These are phyloP conservation scores for Sycobia sp. DNA, from an alignment of 1,140 invertebrate species.

Conservation along the genomic window DNA sequence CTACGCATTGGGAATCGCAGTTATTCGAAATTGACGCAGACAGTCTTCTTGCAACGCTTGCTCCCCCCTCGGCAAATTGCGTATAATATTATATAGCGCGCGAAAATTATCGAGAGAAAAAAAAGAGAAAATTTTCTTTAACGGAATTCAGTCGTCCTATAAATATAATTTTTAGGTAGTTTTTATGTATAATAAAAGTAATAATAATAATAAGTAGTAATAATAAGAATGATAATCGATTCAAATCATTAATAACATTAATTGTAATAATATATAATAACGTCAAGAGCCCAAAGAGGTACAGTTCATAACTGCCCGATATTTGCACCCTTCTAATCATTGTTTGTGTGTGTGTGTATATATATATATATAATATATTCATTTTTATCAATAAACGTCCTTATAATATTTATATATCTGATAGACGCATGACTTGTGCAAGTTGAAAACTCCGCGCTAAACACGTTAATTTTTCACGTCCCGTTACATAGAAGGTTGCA, in stretches of 20 bases:
- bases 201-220: too few species aligned
- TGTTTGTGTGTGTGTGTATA: too few species aligned
- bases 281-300: conserved; percentile 1
- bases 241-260: too few species aligned
- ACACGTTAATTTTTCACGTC: too few species aligned
- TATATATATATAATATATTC: too few species aligned
- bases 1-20: conserved; percentile 34
- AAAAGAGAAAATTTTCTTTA: conserved; percentile 37
- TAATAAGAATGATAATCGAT: too few species aligned
- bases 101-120: conserved; percentile 47
- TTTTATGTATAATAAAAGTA: too few species aligned
- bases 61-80: conserved; percentile 52
- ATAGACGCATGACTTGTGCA: too few species aligned
- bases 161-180: conserved; percentile 20
- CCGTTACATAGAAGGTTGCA: background rate
- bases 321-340: background rate
- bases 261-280: too few species aligned
- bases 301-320: conserved; percentile 21
- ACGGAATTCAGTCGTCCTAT: conserved; percentile 50
- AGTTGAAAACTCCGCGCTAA: too few species aligned
- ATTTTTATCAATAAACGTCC: too few species aligned
- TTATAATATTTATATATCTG: too few species aligned
- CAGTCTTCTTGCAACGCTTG: conserved; percentile 60
- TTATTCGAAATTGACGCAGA: conserved; percentile 56
- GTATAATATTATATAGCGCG: conserved; percentile 38